phyloP scores from a whole-genome alignment of 2,888 invertebrate genomes.

The Drosophila longiperda region DNA sequence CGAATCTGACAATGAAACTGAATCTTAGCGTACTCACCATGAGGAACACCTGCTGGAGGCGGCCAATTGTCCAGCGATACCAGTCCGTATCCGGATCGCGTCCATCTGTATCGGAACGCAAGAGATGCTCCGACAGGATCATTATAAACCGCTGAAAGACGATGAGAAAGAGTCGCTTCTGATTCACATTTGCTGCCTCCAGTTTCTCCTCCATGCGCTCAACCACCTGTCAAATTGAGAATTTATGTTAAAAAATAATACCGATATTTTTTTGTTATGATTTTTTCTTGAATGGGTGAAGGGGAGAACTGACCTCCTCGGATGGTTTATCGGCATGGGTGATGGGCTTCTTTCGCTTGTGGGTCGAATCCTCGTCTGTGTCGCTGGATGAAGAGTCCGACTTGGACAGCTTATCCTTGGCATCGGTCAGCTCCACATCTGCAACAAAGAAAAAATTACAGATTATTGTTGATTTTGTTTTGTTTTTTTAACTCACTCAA shows the following conservation, averaged over 20 bases:
- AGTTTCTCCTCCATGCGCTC: conserved; percentile 98
- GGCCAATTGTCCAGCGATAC: conserved; percentile 98
- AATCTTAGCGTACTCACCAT: conserved; percentile 87
- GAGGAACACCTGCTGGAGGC: conserved; percentile 97
- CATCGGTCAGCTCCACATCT: conserved; percentile 92
- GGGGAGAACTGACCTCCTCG: conserved; percentile 86
- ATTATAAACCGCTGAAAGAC: conserved; percentile 99
- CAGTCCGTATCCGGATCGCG: conserved; percentile 96
- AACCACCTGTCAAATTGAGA: conserved; percentile 87
- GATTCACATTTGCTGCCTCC: conserved; percentile 97
- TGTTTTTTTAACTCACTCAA: conserved; percentile 85
- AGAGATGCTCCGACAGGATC: conserved; percentile 98
- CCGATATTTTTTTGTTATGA: rapidly evolving
- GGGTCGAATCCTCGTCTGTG: conserved; percentile 89
- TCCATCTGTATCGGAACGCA: conserved; percentile 96
- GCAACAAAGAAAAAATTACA: neutral
- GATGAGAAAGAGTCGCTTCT: conserved; percentile 97
- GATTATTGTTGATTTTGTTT: neutral
- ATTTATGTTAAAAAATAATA: too few relatives aligned
- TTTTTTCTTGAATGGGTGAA: neutral
- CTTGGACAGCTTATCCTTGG: conserved; percentile 93
- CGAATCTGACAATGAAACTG: neutral
- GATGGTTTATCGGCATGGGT: conserved; percentile 87
- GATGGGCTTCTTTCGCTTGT: conserved; percentile 85
- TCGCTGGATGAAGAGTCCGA: conserved; percentile 93